Evolutionary conservation across 2,888 invertebrate species (phyloP), one percentile per base, ranked within the genome.

Genomic region (Lingula anatina): DNA sequence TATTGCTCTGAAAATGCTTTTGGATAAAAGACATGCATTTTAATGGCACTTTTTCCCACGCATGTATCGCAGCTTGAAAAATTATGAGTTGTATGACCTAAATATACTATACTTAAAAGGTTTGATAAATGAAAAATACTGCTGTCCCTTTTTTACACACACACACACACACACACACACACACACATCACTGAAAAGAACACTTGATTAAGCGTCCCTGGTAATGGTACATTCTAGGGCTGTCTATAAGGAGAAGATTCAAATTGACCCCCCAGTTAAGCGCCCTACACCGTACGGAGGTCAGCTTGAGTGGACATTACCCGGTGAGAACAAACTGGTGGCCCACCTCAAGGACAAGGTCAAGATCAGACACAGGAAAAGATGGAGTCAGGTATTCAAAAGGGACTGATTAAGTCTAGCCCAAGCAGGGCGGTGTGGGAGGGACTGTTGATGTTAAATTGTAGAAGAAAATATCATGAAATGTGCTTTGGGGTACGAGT

Each of bases 311-410:
- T 97, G 96, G 93, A 87, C 89, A 0, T 80, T 97, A 47, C 96
- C 95, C 0, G 96, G 97, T 47, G 93, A 93, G 78, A 97, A 96
- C 7, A 93, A 92, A 77, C 89, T 97, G 84, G 89, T 91, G 54
- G 90, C 91, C 18, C 97, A 97, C 78, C 82, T 97, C 62, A 97
- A 97, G 78, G 95, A 97, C 75, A 97, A 95, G 76, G 85, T 87
- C 70, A 91, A 91, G 72, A 96, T 97, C 69, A 85, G 96, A 70
- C 94, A 95, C 81, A 88, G 92, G 72, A 97, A 97, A 78, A 86
- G 97, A 67, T 97, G 97, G 97, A 68, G 68, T 53, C 70, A 70
- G 65, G 70, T 70, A 44, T 44, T 15, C 27, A 44, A 27, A 25
- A 18, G 42, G 18, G 9, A 42, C 7, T 15, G 7, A n/a, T n/a